These are phyloP conservation scores for Rhodeus uyekii DNA, from an alignment of 2,797 vertebrate species.

Conservation along the genomic window DNA sequence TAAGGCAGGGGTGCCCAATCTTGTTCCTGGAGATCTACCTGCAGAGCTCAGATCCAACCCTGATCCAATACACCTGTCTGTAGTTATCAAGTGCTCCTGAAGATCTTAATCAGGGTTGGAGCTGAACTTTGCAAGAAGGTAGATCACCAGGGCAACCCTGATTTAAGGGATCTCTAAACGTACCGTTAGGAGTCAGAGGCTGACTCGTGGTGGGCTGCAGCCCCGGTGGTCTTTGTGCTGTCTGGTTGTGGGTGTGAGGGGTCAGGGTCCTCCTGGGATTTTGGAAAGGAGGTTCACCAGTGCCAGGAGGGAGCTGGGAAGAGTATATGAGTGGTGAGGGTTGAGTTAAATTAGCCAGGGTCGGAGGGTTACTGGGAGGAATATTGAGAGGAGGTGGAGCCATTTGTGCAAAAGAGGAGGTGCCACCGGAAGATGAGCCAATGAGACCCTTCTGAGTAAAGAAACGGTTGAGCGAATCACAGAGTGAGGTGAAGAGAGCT, in stretches of 20 bases:
- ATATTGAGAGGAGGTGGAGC: conserved; percentile 59
- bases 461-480: conserved; percentile 97
- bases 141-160: too few relatives aligned
- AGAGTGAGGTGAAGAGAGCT: conserved; percentile 92
- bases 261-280: conserved; percentile 63
- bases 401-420: conserved; percentile 61
- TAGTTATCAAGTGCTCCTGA: too few relatives aligned
- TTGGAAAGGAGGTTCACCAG: conserved; percentile 56
- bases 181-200: conserved; percentile 66
- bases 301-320: conserved; percentile 51
- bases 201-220: conserved; percentile 57
- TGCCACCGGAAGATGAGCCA: conserved; percentile 64
- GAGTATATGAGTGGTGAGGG: conserved; percentile 72
- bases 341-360: conserved; percentile 73
- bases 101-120: too few relatives aligned
- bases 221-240: conserved; percentile 64
- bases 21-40: too few relatives aligned
- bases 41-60: too few relatives aligned
- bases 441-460: conserved; percentile 93
- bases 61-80: too few relatives aligned
- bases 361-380: conserved; percentile 57
- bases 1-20: too few relatives aligned
- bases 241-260: conserved; percentile 60
- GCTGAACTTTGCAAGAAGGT: too few relatives aligned
- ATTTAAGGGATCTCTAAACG: conserved; percentile 26